Evolutionary conservation across 2,797 vertebrate genomes (phyloP).

Genomic region (Coreius guichenoti): DNA sequence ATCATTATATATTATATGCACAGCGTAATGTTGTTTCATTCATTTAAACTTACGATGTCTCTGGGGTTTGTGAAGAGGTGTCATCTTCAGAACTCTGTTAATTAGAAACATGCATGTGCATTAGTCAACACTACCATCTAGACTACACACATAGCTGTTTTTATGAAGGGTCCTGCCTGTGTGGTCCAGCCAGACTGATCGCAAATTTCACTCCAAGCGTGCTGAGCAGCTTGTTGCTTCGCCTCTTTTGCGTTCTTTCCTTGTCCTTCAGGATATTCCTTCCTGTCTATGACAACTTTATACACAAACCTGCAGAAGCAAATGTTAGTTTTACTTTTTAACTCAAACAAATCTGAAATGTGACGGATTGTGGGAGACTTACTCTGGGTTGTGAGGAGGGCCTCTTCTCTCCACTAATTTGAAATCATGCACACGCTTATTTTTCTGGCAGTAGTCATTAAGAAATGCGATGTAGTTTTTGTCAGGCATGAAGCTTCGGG

Average conservation of each 20-base stretch:
- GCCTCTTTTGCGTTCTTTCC: slow-evolving; percentile 74
- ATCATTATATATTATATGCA: background rate
- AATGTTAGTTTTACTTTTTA: background rate
- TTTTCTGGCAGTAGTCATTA: slow-evolving; percentile 71
- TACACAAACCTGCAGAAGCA: slow-evolving; percentile 70
- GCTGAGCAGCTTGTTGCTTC: slow-evolving; percentile 71
- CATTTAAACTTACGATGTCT: slow-evolving; percentile 57
- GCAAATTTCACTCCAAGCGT: slow-evolving; percentile 65
- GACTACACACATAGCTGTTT: background rate
- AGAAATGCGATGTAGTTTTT: slow-evolving; percentile 69
- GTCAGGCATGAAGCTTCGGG: slow-evolving; percentile 16
- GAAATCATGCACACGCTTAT: background rate
- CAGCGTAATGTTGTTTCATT: background rate
- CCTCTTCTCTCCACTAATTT: slow-evolving; percentile 60
- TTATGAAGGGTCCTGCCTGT: slow-evolving; percentile 58
- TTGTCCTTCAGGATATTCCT: slow-evolving; percentile 66
- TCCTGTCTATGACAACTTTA: slow-evolving; percentile 63
- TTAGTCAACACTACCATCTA: slow-evolving; percentile 18
- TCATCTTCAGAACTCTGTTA: slow-evolving; percentile 49
- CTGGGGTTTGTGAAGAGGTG: slow-evolving; percentile 2
- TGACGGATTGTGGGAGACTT: slow-evolving; percentile 56
- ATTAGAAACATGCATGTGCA: slow-evolving; percentile 58
- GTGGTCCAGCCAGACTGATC: slow-evolving; percentile 61
- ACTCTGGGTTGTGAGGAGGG: slow-evolving; percentile 70
- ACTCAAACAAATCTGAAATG: background rate